Percentiles rank a stretch among this genome's conserved stretches.
These are phyloP conservation scores for Bibio marci DNA, from an alignment of 2,888 invertebrate genomes.

Conservation along the genomic window DNA sequence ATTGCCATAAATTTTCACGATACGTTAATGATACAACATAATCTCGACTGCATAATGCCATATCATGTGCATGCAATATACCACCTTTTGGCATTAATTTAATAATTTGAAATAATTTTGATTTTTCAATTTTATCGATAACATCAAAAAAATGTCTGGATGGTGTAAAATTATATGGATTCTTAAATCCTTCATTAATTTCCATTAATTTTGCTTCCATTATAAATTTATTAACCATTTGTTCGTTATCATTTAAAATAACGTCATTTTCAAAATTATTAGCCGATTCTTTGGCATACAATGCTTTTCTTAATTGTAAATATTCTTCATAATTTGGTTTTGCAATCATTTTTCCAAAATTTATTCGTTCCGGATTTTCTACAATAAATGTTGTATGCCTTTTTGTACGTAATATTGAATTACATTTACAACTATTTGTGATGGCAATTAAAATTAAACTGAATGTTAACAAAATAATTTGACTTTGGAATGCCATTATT, in stretches of 20 bases:
- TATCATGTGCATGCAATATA: conserved; percentile 51
- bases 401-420: too few relatives aligned
- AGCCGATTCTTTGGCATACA: not conserved
- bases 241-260: conserved; percentile 32
- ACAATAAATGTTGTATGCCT: too few relatives aligned
- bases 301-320: too few relatives aligned
- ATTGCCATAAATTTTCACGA: conserved; percentile 39
- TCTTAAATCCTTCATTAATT: conserved; percentile 33
- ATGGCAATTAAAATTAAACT: too few relatives aligned
- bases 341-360: too few relatives aligned
- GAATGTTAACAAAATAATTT: too few relatives aligned
- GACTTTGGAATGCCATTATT: too few relatives aligned
- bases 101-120: conserved; percentile 48
- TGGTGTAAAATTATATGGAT: conserved; percentile 41
- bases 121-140: conserved; percentile 36
- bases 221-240: conserved; percentile 35
- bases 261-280: conserved; percentile 35
- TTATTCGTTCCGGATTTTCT: too few relatives aligned
- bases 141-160: conserved; percentile 47
- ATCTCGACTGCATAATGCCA: conserved; percentile 41
- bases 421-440: too few relatives aligned
- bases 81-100: conserved; percentile 58
- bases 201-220: conserved; percentile 40
- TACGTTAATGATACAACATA: conserved; percentile 47
- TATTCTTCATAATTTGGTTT: too few relatives aligned